These are phyloP conservation scores for Todiramphus chloris DNA, from an alignment of 2,113 vertebrate species.

Conservation along the genomic window DNA sequence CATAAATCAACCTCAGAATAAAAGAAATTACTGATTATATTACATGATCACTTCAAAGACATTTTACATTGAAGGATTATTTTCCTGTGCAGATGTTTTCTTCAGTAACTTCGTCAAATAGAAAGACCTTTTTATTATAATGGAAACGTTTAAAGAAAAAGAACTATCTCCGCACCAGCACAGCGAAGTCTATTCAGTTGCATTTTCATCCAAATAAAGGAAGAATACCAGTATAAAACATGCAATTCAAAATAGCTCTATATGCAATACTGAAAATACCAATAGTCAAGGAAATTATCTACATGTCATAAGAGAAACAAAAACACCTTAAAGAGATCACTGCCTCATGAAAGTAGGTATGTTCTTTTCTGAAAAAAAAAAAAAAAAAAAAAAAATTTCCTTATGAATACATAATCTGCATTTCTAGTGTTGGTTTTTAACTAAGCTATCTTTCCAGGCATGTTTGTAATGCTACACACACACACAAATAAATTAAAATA, in stretches of 20 bases:
- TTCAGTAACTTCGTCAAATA: not conserved
- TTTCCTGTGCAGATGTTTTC: not conserved
- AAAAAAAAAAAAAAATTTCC: too few relatives aligned
- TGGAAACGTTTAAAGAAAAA: not conserved
- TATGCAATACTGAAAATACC: not conserved
- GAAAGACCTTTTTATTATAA: not conserved
- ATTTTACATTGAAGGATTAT: not conserved
- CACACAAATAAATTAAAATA: not conserved
- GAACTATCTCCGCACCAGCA: not conserved
- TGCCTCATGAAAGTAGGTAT: not conserved
- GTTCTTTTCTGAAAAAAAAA: not conserved
- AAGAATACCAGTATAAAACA: not conserved
- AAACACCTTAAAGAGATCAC: not conserved
- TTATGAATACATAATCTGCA: not conserved
- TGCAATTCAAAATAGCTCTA: not conserved
- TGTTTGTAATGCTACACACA: not conserved
- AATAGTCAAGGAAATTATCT: not conserved
- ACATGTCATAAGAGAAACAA: not conserved
- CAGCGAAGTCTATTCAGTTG: not conserved
- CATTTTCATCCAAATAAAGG: not conserved
- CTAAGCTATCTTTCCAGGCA: not conserved
- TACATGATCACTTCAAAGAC: not conserved
- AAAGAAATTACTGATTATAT: not conserved
- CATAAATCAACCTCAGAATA: constrained; percentile 81
- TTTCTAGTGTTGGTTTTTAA: not conserved